phyloP scores from a whole-genome alignment of 2,113 vertebrate genomes.

The Epinephelus cyanopodus region DNA sequence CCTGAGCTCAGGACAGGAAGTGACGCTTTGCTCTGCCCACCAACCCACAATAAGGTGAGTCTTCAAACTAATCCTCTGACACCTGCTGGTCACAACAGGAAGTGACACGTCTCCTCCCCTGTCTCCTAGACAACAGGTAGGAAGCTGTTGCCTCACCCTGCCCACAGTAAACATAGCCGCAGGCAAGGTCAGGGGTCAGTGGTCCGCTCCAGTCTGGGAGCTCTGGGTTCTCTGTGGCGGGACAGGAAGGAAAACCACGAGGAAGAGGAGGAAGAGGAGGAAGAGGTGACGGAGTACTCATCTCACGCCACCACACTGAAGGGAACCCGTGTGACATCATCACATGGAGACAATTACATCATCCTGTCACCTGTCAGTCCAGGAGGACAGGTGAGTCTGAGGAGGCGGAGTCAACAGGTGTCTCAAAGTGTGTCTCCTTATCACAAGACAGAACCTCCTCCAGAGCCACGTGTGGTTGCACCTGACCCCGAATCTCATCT shows the following conservation, averaged over 20 bases:
- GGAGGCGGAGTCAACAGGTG: not conserved
- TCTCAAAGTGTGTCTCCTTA: not conserved
- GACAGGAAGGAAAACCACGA: slow-evolving; percentile 85
- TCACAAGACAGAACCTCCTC: too few relatives aligned
- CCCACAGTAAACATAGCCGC: slow-evolving; percentile 87
- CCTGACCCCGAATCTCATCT: not conserved
- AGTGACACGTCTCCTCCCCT: not conserved
- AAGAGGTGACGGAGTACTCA: slow-evolving; percentile 19
- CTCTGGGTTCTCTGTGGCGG: slow-evolving; percentile 76
- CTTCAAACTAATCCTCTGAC: not conserved
- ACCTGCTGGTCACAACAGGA: not conserved
- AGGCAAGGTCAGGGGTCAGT: slow-evolving; percentile 62
- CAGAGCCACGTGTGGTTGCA: not conserved
- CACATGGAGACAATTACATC: slow-evolving; percentile 93
- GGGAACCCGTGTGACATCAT: slow-evolving; percentile 85
- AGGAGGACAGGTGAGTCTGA: slow-evolving; percentile 87
- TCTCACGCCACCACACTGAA: slow-evolving; percentile 69
- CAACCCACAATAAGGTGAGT: slow-evolving; percentile 81
- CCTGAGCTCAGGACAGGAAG: slow-evolving; percentile 86
- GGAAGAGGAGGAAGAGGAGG: slow-evolving; percentile 76
- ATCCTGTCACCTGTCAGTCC: slow-evolving; percentile 90
- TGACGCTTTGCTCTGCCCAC: slow-evolving; percentile 83
- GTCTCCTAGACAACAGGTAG: slow-evolving; percentile 71
- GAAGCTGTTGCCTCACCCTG: slow-evolving; percentile 70
- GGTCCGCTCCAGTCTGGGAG: slow-evolving; percentile 80